Conservation (phyloP, 2,797 vertebrate genomes). For the Loris lydekkerianus region DNA sequence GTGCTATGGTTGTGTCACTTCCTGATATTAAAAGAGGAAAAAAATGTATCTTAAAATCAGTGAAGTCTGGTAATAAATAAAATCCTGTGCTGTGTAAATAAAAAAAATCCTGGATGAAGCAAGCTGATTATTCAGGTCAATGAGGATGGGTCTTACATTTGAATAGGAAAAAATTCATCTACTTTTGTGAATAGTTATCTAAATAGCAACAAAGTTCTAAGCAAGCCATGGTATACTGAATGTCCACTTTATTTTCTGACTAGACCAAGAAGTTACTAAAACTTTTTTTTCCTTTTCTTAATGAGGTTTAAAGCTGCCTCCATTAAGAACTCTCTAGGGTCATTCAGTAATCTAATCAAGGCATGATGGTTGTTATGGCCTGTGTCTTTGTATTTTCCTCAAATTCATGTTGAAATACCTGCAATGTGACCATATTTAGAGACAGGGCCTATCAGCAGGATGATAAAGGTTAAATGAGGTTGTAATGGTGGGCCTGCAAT, state of each 20-base stretch:
- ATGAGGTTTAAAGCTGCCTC: constrained; percentile 30
- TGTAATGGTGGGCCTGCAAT: not conserved
- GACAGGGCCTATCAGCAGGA: not conserved
- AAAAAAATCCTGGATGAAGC: not conserved
- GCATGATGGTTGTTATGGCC: not conserved
- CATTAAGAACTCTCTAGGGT: not conserved
- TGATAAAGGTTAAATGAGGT: not conserved
- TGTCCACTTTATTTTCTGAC: not conserved
- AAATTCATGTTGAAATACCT: not conserved
- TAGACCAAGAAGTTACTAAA: constrained; percentile 32
- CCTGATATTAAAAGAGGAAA: constrained; percentile 23
- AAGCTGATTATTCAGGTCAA: constrained; percentile 21
- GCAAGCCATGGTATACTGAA: constrained; percentile 1
- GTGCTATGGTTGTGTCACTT: not conserved
- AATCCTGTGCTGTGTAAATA: not conserved
- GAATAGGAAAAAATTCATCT: not conserved
- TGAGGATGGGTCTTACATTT: not conserved
- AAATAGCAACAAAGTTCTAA: not conserved
- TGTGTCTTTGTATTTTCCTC: not conserved
- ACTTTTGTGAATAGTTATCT: constrained; percentile 12
- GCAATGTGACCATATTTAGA: not conserved
- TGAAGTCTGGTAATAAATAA: not conserved
- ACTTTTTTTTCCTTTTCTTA: constrained; percentile 59
- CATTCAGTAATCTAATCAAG: constrained; percentile 63
- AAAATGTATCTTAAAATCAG: constrained; percentile 24